A percentile compares a stretch with the other conserved stretches of the same genome.
Evolutionary conservation across 1,140 invertebrate species (phyloP).

Genomic region (Dendroctonus ponderosae): DNA sequence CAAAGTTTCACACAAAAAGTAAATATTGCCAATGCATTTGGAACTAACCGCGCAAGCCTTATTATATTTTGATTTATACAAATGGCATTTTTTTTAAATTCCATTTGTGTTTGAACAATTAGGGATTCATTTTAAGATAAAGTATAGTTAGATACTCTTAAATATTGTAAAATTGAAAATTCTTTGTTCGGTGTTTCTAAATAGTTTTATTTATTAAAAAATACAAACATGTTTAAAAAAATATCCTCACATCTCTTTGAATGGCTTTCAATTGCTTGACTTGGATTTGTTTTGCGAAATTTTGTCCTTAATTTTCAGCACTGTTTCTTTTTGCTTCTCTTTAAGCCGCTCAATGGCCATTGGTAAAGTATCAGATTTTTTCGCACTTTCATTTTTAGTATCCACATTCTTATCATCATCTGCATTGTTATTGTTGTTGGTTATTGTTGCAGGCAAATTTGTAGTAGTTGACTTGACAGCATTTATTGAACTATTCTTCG

Average conservation of each 20-base stretch:
- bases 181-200: neutral
- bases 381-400: neutral
- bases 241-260: neutral
- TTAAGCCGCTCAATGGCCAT: neutral
- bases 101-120: neutral
- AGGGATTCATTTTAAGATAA: neutral
- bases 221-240: neutral
- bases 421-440: neutral
- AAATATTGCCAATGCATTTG: too few relatives aligned
- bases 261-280: neutral
- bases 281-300: conserved; percentile 1
- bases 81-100: too few relatives aligned
- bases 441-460: neutral
- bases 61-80: too few relatives aligned
- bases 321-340: conserved; percentile 8
- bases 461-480: neutral
- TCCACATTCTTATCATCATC: neutral
- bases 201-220: neutral
- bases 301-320: conserved; percentile 10
- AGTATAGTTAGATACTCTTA: neutral
- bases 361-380: neutral
- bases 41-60: too few relatives aligned
- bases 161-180: neutral
- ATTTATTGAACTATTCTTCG: neutral
- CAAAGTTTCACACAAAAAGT: too few relatives aligned